Evolutionary conservation across 2,888 invertebrate genomes (phyloP).

Genomic region (Apotomis betuletana): DNA sequence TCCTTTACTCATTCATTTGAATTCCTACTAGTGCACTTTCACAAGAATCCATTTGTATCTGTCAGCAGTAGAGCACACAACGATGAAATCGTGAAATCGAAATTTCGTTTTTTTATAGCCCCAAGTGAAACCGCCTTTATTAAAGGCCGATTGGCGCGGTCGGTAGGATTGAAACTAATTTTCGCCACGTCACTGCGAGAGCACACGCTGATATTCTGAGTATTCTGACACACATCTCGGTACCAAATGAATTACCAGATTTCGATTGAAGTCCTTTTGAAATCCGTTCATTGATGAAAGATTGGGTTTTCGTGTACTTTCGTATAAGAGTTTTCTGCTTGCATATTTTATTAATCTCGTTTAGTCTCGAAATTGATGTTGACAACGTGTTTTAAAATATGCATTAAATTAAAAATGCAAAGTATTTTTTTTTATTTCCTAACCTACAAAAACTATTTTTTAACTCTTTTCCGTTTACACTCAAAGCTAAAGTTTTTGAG

Average conservation of each 20-base stretch:
- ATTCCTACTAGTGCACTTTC: neutral
- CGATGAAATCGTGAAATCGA: conserved; percentile 6
- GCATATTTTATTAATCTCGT: neutral
- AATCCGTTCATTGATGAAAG: conserved; percentile 36
- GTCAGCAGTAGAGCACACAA: conserved; percentile 16
- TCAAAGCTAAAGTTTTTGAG: no score
- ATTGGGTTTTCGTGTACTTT: conserved; percentile 35
- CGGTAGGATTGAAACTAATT: conserved; percentile 73
- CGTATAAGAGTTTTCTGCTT: conserved; percentile 4
- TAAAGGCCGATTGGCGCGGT: conserved; percentile 61
- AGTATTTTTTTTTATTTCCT: neutral
- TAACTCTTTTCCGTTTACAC: no score
- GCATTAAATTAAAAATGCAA: no score
- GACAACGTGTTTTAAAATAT: neutral
- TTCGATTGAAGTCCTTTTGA: conserved; percentile 37
- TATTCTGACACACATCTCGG: conserved; percentile 57
- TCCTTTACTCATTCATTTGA: no score
- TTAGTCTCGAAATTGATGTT: neutral
- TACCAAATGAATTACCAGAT: conserved; percentile 34
- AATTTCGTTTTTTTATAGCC: conserved; percentile 30
- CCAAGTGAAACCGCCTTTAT: conserved; percentile 38
- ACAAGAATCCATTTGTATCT: conserved; percentile 17
- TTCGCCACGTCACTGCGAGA: conserved; percentile 68
- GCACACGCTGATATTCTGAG: conserved; percentile 56
- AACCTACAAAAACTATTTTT: no score